Evolutionary conservation across 2,888 invertebrate species (phyloP).

Genomic region (Ochropleura plecta): DNA sequence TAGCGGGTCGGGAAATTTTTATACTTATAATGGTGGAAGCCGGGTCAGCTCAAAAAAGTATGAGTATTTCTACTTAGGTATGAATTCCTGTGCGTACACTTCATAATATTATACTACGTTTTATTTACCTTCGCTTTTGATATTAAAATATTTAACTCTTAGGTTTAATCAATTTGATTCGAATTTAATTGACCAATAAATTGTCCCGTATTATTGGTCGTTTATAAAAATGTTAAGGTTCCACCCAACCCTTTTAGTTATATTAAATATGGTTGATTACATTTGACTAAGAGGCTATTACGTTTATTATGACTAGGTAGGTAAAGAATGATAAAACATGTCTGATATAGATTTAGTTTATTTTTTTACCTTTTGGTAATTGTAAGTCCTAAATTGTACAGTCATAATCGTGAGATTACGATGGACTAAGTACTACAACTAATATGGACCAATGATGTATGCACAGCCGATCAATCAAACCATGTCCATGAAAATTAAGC

Average conservation of each 20-base stretch:
- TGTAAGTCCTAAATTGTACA: not conserved
- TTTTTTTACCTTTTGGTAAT: not conserved
- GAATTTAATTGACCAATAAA: constrained; percentile 13
- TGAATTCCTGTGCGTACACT: not conserved
- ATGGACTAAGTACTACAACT: too few relatives aligned
- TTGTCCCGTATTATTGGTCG: not conserved
- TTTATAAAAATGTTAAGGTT: not conserved
- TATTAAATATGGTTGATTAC: constrained; percentile 19
- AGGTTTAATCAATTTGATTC: not conserved
- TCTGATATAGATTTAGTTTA: not conserved
- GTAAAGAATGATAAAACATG: constrained; percentile 1
- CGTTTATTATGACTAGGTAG: not conserved
- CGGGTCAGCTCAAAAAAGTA: not conserved
- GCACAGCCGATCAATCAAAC: too few relatives aligned
- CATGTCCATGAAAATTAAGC: too few relatives aligned
- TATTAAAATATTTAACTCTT: not conserved
- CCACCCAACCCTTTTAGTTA: constrained; percentile 31
- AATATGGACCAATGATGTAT: too few relatives aligned
- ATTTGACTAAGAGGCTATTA: not conserved
- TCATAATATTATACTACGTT: not conserved
- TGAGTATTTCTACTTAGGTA: not conserved
- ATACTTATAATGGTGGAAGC: too few relatives aligned
- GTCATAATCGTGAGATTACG: not conserved
- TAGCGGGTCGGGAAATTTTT: too few relatives aligned
- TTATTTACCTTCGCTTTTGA: not conserved